Percentiles rank a stretch among this genome's conserved stretches.
Evolutionary conservation across 2,888 invertebrate genomes (phyloP).

Genomic region (Acrocyrtus sp.): DNA sequence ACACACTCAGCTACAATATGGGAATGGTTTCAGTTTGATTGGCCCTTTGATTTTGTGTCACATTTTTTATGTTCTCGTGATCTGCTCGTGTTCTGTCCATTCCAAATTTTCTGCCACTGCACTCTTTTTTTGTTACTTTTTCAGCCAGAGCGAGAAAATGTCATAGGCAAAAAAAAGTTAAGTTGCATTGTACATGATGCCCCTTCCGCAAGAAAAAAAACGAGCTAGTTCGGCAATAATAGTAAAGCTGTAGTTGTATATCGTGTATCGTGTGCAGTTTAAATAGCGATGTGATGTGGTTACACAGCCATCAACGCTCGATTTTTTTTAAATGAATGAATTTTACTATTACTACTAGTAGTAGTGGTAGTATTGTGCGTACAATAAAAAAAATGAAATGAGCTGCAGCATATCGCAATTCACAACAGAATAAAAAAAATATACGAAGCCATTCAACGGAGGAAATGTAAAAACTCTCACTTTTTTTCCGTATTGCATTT

Average conservation of each 20-base stretch:
- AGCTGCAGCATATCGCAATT: no score
- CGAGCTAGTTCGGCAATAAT: neutral
- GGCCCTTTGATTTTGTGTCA: neutral
- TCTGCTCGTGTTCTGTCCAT: constrained; percentile 17
- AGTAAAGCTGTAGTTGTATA: no score
- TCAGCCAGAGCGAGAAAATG: constrained; percentile 36
- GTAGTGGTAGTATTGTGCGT: constrained; percentile 19
- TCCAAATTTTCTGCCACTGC: constrained; percentile 26
- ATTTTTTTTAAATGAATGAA: constrained; percentile 6
- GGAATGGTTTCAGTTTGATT: no score
- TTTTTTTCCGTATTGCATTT: constrained; percentile 47
- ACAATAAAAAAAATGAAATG: constrained; percentile 31
- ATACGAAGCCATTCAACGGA: constrained; percentile 31
- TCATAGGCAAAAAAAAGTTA: constrained; percentile 30
- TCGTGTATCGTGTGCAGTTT: no score
- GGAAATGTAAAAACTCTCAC: constrained; percentile 47
- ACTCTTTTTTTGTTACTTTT: no score
- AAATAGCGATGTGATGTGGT: neutral
- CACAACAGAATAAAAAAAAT: no score
- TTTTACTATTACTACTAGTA: no score
- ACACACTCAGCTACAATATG: neutral
- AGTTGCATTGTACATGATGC: constrained; percentile 31
- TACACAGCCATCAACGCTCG: neutral
- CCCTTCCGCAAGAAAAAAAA: constrained; percentile 27
- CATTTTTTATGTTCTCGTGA: constrained; percentile 7